Conservation (phyloP, 2,797 vertebrate genomes). For the Aplochiton taeniatus region DNA sequence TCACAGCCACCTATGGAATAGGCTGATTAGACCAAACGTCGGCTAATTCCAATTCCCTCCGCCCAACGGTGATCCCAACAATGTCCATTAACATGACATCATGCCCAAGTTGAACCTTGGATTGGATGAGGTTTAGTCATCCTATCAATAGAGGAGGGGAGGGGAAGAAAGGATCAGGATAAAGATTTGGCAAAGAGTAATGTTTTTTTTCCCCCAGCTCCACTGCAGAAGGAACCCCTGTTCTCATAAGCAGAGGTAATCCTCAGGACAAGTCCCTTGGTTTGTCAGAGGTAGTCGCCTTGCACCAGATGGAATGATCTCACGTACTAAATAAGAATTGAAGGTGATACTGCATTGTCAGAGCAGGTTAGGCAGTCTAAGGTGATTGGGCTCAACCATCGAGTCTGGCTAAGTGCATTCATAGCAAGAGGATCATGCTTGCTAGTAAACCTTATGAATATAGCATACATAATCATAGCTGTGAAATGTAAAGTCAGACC, state of each 20-base stretch:
- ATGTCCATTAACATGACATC: slow-evolving; percentile 12
- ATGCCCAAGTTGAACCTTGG: slow-evolving; percentile 4
- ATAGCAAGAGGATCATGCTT: no score
- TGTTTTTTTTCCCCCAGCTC: slow-evolving; percentile 17
- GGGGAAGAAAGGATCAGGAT: slow-evolving; percentile 16
- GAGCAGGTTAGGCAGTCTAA: slow-evolving; percentile 3
- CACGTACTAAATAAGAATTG: slow-evolving; percentile 50
- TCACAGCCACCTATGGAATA: slow-evolving; percentile 59
- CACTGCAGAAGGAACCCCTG: slow-evolving; percentile 30
- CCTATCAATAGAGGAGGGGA: slow-evolving; percentile 24
- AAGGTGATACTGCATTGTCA: slow-evolving; percentile 40
- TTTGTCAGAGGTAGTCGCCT: slow-evolving; percentile 33
- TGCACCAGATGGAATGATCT: slow-evolving; percentile 37
- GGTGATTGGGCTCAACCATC: no score
- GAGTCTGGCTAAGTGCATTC: no score
- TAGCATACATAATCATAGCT: no score
- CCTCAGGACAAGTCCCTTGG: slow-evolving; percentile 29
- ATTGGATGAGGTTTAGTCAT: slow-evolving; percentile 9
- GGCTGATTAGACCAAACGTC: slow-evolving; percentile 62
- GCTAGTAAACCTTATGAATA: no score
- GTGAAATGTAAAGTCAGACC: no score
- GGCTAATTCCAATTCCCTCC: slow-evolving; percentile 54
- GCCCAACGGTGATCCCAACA: slow-evolving; percentile 28
- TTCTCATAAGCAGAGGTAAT: slow-evolving; percentile 31
- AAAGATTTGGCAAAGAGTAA: slow-evolving; percentile 37